Conservation (phyloP, 2,113 vertebrate genomes). For the Dasyornis broadbenti region DNA sequence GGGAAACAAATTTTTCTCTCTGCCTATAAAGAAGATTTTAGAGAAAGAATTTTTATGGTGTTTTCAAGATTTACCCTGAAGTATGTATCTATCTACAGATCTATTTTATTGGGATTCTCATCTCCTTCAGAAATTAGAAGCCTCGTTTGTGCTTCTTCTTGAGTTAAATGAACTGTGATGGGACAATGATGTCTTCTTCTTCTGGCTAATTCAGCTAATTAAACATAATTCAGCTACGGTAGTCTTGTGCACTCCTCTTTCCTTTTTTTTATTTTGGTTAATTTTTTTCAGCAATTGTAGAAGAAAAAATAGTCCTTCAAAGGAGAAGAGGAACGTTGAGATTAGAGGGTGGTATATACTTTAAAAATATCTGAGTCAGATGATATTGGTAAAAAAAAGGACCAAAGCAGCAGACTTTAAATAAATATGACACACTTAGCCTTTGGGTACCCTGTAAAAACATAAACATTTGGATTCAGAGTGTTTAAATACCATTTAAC, state of each 20-base stretch:
- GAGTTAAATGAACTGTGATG: slow-evolving; percentile 5
- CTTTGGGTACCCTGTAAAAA: not conserved
- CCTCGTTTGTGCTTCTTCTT: not conserved
- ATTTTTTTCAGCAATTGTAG: not conserved
- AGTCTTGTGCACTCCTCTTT: not conserved
- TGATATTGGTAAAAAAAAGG: not conserved
- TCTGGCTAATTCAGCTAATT: no score
- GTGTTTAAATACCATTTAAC: not conserved
- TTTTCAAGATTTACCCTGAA: not conserved
- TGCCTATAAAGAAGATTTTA: not conserved
- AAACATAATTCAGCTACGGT: not conserved
- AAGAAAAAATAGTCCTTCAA: not conserved
- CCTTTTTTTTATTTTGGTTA: not conserved
- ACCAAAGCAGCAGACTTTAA: not conserved
- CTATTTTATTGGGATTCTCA: not conserved
- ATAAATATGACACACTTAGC: not conserved
- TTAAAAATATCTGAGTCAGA: not conserved
- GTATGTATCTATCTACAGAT: not conserved
- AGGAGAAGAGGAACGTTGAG: not conserved
- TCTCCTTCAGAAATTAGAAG: slow-evolving; percentile 3
- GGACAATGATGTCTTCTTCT: not conserved
- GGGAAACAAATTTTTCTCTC: not conserved
- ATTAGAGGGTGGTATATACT: not conserved
- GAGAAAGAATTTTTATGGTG: not conserved
- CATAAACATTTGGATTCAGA: not conserved